Evolutionary conservation across 2,888 invertebrate genomes (phyloP), one percentile per base, ranked within the genome.

Genomic region (Cosmorhoe ocellata): DNA sequence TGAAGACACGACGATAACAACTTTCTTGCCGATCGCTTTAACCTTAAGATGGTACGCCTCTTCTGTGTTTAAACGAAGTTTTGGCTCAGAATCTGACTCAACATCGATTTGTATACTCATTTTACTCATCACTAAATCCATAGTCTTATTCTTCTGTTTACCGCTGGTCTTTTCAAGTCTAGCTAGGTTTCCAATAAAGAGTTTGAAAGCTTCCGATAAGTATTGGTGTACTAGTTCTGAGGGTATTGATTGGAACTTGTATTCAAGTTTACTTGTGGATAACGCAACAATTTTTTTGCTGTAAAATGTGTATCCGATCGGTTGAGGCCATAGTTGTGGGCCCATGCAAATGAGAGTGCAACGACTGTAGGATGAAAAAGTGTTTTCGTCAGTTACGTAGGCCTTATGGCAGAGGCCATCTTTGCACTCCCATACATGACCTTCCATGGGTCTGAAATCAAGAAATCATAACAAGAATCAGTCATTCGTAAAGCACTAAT

Each of bases 241-340:
- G 0, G 83, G 87, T 13, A 77, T 58, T 0, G 81, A 73, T 40
- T 77, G 66, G 13, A 87, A 82, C 63, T 91, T 89, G 54, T 91
- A 89, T 52, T 91, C 86, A 0, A 94, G 67, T 54, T 91, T 92
- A 10, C 86, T 82, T 9, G 91, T 88, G 7, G 91, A 79, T 59
- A 94, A 87, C 18, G 90, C 83, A 9, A 93, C 82, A 5, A 93
- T 89, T 26, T 91, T 90, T 13, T 91, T 91, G 51, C 93, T 93
- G 18, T 93, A 91, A 24, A 88, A 77, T 0, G 93, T 91, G 44
- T 92, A 92, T 0, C 93, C 93, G n/a, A 94, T 94, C 1, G 96
- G 96, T 65, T 92, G 91, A 0, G 96, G 96, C 96, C 95, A 96
- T 0, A 95, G 79, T 58, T 94, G 93, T 3, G 91, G 91, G 10